Conservation (phyloP, 2,888 invertebrate genomes). For the Nematopogon swammerdamellus region DNA sequence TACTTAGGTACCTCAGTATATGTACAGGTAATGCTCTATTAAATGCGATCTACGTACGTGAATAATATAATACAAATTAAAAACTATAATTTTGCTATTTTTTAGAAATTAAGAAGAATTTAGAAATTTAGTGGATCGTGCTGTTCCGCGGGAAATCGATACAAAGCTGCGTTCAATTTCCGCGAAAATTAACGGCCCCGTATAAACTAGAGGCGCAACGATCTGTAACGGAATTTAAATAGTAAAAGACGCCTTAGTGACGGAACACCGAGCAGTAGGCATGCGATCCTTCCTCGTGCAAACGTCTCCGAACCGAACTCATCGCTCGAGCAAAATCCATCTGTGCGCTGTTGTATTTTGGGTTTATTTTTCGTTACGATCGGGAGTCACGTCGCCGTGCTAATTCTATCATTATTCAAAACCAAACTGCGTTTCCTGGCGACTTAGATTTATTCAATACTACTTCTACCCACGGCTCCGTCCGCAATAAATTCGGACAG, state of each 20-base stretch:
- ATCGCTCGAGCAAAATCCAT: neutral
- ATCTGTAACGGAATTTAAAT: constrained; percentile 55
- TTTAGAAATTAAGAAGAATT: no score
- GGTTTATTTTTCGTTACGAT: neutral
- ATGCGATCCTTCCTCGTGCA: constrained; percentile 5
- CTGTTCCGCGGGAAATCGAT: constrained; percentile 42
- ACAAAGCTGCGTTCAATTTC: constrained; percentile 36
- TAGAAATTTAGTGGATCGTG: no score
- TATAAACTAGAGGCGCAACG: constrained; percentile 56
- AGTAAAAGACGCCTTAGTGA: constrained; percentile 42
- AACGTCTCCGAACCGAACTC: neutral
- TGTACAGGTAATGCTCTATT: no score
- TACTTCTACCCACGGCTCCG: no score
- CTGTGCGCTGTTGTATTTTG: neutral
- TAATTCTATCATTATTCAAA: neutral
- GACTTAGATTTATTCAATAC: neutral
- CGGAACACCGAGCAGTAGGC: constrained; percentile 11
- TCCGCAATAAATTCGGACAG: no score
- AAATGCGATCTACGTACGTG: no score
- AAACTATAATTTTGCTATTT: no score
- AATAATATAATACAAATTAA: no score
- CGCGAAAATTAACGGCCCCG: constrained; percentile 50
- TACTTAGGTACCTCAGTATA: no score
- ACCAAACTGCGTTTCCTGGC: neutral
- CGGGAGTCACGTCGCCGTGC: neutral